phyloP scores from a whole-genome alignment of 2,888 invertebrate genomes.

The Dione juno region DNA sequence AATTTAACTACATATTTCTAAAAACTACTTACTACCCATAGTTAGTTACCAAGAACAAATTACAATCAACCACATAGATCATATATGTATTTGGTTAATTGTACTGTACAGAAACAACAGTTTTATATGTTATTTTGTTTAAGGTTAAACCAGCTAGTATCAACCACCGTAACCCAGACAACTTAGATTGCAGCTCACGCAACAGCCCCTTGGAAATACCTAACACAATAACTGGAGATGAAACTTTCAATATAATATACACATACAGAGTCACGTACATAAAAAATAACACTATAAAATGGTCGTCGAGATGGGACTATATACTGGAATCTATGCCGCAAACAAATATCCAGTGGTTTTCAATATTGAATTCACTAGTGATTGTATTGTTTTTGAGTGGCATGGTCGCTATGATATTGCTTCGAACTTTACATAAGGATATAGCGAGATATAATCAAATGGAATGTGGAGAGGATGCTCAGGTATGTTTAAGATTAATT shows the following conservation, averaged over 20 bases:
- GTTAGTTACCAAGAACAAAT: too few species aligned
- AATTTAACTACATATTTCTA: too few species aligned
- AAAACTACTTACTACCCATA: too few species aligned
- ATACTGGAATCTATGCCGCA: slow-evolving; percentile 99
- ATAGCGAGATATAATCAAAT: slow-evolving; percentile 99
- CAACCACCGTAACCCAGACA: slow-evolving; percentile 74
- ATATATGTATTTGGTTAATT: too few species aligned
- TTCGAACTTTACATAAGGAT: slow-evolving; percentile 98
- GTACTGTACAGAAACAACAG: background rate
- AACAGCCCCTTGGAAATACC: slow-evolving; percentile 88
- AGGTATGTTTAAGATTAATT: slow-evolving; percentile 83
- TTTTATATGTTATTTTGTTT: background rate
- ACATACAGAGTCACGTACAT: slow-evolving; percentile 93
- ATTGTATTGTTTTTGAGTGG: slow-evolving; percentile 98
- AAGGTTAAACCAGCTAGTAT: slow-evolving; percentile 83
- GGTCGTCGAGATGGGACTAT: slow-evolving; percentile 99
- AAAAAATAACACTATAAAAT: slow-evolving; percentile 93
- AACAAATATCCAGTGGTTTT: slow-evolving; percentile 99
- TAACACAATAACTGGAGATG: slow-evolving; percentile 73
- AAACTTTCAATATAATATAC: slow-evolving; percentile 88
- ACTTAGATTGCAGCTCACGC: slow-evolving; percentile 77
- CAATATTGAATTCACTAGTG: slow-evolving; percentile 98
- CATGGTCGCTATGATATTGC: slow-evolving; percentile 99
- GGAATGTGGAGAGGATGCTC: slow-evolving; percentile 93
- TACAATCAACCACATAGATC: too few species aligned